Base-by-base conservation (phyloP, 2,113 vertebrate genomes). In the Rhinolophus ferrumequinum region DNA sequence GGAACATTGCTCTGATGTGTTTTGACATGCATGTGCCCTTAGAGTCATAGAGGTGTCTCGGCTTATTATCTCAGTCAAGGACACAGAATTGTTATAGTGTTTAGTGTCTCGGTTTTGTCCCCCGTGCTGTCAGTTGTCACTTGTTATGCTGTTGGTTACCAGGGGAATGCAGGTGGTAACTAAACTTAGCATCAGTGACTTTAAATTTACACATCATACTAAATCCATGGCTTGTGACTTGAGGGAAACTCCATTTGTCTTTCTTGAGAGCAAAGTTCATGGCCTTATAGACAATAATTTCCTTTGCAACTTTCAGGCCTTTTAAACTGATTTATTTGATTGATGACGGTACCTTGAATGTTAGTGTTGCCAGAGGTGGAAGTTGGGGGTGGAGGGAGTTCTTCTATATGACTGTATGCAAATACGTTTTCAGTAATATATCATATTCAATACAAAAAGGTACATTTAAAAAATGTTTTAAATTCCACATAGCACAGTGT, bases 101-200 rank as follows among this genome's bases (percentile, higher is more conserved):
- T 96, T 60, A 22, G 2, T 82, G 72, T 77, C 72, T 96, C 41
- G 12, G 5, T 69, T 11, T 85, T 64, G 7, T 84, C 38, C 14
- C 28, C 19, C 47, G 95, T 90, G 81, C 56, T 89, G 73, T 88
- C 85, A 67, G 6, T 76, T 94, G 54, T 91, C 75, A 79, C 76
- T 90, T 93, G 26, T 90, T 70, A 62, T n/a, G 54, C 76, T 84
- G 7, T 87, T 79, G 70, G 62, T 66, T 93, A 73, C 67, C 24
- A 58, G 62, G 38, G 8, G 18, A 94, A 79, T 24, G 33, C 50
- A 85, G 60, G 15, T 95, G 62, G 15, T 95, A 67, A 70, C 24
- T 92, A 67, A 94, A 89, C 84, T 85, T 95, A 47, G 90, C 81
- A 70, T 95, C 77, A 69, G 15, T 81, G 79, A 56, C 35, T 18